Evolutionary conservation across 2,113 vertebrate species (phyloP).

Genomic region (Tragelaphus imberbis): DNA sequence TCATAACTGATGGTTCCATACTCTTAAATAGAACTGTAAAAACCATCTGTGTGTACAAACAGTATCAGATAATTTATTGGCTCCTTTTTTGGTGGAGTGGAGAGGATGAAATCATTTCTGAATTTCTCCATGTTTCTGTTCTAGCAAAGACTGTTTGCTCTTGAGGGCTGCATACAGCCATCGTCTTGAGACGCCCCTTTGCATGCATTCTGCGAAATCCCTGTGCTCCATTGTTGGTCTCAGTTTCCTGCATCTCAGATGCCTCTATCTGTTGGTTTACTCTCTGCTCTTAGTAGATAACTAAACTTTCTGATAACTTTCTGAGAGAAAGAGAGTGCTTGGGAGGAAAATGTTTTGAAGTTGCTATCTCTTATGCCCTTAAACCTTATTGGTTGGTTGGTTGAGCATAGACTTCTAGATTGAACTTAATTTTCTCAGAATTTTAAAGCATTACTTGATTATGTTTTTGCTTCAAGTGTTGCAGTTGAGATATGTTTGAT

Average conservation of each 20-base stretch:
- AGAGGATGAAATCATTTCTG: background rate
- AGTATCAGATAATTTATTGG: background rate
- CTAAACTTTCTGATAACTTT: background rate
- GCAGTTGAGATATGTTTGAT: background rate
- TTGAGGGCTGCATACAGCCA: background rate
- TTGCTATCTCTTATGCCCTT: background rate
- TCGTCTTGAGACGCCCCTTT: background rate
- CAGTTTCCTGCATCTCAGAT: background rate
- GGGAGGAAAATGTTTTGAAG: background rate
- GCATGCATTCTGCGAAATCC: background rate
- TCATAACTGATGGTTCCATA: background rate
- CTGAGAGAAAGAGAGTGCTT: background rate
- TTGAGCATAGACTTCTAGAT: background rate
- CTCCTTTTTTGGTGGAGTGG: background rate
- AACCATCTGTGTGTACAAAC: background rate
- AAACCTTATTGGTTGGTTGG: background rate
- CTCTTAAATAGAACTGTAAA: background rate
- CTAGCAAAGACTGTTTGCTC: background rate
- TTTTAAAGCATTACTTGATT: background rate
- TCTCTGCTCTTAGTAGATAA: background rate
- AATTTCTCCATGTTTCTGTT: background rate
- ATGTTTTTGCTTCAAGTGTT: background rate
- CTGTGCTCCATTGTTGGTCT: background rate
- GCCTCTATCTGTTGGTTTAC: background rate
- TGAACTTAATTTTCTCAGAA: background rate